Percentiles rank a stretch among this genome's conserved stretches.
Conservation (phyloP, 2,797 vertebrate species). For the Xerus rutilus region DNA sequence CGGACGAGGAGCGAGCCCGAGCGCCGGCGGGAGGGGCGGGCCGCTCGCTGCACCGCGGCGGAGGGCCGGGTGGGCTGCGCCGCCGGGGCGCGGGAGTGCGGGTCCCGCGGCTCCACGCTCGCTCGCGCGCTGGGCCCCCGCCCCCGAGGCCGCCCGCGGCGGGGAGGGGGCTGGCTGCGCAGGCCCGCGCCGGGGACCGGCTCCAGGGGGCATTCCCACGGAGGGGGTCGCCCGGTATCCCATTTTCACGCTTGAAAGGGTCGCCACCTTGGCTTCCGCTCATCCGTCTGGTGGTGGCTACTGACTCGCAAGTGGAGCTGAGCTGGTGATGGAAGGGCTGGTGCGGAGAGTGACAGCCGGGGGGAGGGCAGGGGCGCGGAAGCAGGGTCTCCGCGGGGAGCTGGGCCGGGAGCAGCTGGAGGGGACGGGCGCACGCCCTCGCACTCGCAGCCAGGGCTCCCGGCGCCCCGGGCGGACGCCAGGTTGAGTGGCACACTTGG, state of each 20-base stretch:
- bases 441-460: background rate
- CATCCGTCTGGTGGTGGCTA: slow-evolving; percentile 67
- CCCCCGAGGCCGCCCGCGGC: slow-evolving; percentile 36
- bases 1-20: background rate
- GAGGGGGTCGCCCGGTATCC: slow-evolving; percentile 74
- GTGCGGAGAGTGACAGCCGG: slow-evolving; percentile 72
- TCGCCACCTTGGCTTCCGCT: slow-evolving; percentile 83
- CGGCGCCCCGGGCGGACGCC: background rate
- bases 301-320: slow-evolving; percentile 54
- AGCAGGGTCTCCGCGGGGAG: background rate
- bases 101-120: background rate
- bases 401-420: background rate
- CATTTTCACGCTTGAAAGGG: slow-evolving; percentile 83
- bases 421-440: background rate
- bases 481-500: background rate
- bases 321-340: slow-evolving; percentile 39
- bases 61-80: slow-evolving; percentile 38
- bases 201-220: slow-evolving; percentile 70
- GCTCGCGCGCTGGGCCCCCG: slow-evolving; percentile 1
- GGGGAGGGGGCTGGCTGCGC: slow-evolving; percentile 8
- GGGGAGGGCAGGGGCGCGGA: slow-evolving; percentile 43
- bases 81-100: background rate
- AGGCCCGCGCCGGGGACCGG: background rate
- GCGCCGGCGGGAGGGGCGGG: slow-evolving; percentile 22
- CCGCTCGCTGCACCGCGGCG: background rate